Percentiles rank a stretch among this genome's conserved stretches.
Conservation (phyloP, 2,113 vertebrate species). For the Dasyurus viverrinus region DNA sequence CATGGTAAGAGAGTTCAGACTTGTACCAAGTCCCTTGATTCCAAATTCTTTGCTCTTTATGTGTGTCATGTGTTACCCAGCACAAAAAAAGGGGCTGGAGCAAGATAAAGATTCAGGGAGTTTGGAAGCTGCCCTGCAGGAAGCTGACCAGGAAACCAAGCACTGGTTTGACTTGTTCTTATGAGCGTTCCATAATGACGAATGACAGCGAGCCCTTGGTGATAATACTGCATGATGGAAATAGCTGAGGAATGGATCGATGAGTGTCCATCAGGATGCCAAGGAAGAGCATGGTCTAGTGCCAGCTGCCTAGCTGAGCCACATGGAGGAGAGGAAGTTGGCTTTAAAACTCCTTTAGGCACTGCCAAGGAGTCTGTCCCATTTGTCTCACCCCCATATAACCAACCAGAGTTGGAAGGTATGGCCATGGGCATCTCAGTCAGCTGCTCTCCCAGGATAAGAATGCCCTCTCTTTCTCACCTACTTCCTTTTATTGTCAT, state of each 20-base stretch:
- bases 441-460: neutral
- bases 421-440: neutral
- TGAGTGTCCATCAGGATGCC: accelerated
- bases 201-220: neutral
- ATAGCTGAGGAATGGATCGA: neutral
- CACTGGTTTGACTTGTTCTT: neutral
- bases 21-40: neutral
- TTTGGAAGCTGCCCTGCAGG: neutral
- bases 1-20: neutral
- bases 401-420: neutral
- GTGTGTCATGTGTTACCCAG: neutral
- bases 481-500: neutral
- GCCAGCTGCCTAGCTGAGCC: neutral
- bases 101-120: neutral
- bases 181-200: neutral
- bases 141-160: neutral
- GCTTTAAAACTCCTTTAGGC: neutral
- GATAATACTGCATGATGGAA: neutral
- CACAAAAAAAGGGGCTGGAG: neutral
- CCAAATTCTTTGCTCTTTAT: neutral
- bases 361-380: neutral
- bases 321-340: neutral
- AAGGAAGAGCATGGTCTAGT: neutral
- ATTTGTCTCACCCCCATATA: neutral
- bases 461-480: neutral